phyloP scores from a whole-genome alignment of 2,113 vertebrate genomes.

The Chlorodrepanis virens region DNA sequence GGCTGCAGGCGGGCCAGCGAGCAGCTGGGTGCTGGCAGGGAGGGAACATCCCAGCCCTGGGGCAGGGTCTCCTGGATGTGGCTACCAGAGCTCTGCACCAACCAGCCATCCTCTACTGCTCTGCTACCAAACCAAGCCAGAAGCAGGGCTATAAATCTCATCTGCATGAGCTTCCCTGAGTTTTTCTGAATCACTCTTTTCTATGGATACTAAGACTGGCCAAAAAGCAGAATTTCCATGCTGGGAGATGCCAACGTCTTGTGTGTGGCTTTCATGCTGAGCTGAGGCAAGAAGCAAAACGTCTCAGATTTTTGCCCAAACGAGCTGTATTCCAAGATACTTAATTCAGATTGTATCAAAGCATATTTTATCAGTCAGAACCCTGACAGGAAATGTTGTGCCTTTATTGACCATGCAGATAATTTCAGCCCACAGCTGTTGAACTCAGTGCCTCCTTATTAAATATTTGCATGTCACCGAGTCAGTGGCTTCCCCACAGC shows the following conservation, averaged over 20 bases:
- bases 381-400: not conserved
- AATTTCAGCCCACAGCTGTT: not conserved
- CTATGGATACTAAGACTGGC: not conserved
- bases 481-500: not conserved
- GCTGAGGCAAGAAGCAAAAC: not conserved
- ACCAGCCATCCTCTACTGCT: not conserved
- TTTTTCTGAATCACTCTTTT: not conserved
- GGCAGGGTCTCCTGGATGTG: not conserved
- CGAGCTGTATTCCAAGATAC: not conserved
- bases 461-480: not conserved
- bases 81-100: not conserved
- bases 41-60: not conserved
- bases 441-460: not conserved
- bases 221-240: not conserved
- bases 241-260: not conserved
- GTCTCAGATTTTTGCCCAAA: not conserved
- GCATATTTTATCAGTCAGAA: not conserved
- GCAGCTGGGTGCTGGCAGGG: not conserved
- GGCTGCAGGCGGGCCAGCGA: not conserved
- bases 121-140: not conserved
- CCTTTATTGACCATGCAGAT: not conserved
- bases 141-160: not conserved
- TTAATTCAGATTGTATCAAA: not conserved
- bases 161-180: accelerated
- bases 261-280: not conserved